Conservation (phyloP, 2,888 invertebrate species). For the Limnephilus auricula region DNA sequence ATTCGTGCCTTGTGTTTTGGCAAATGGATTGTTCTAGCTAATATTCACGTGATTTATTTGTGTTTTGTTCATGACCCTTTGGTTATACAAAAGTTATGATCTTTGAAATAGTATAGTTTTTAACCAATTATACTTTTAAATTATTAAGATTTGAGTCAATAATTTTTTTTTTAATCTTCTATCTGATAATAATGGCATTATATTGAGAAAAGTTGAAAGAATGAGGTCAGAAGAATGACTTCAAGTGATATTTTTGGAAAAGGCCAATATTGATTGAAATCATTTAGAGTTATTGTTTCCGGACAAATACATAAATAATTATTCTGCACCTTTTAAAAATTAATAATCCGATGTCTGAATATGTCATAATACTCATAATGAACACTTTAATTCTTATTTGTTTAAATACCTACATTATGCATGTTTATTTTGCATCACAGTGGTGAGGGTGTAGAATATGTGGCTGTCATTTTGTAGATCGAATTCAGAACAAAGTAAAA, state of each 20-base stretch:
- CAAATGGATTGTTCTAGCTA: slow-evolving; percentile 26
- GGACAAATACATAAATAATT: neutral
- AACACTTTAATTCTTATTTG: no score
- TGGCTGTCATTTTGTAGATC: no score
- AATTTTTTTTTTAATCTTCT: neutral
- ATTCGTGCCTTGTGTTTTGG: slow-evolving; percentile 21
- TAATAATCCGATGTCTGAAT: neutral
- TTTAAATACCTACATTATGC: no score
- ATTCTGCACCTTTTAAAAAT: no score
- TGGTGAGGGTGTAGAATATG: no score
- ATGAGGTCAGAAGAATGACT: neutral
- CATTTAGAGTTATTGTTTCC: neutral
- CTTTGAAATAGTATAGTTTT: neutral
- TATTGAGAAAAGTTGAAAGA: neutral
- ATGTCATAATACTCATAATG: neutral
- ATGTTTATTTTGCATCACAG: no score
- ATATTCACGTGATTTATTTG: neutral
- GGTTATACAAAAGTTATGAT: neutral
- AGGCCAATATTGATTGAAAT: neutral
- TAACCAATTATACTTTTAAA: neutral
- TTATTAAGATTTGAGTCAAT: neutral
- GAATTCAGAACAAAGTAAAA: no score
- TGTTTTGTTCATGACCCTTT: neutral
- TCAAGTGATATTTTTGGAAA: neutral
- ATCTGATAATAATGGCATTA: neutral